phyloP scores from a whole-genome alignment of 2,888 invertebrate genomes.

The Pantelozetes paolii region DNA sequence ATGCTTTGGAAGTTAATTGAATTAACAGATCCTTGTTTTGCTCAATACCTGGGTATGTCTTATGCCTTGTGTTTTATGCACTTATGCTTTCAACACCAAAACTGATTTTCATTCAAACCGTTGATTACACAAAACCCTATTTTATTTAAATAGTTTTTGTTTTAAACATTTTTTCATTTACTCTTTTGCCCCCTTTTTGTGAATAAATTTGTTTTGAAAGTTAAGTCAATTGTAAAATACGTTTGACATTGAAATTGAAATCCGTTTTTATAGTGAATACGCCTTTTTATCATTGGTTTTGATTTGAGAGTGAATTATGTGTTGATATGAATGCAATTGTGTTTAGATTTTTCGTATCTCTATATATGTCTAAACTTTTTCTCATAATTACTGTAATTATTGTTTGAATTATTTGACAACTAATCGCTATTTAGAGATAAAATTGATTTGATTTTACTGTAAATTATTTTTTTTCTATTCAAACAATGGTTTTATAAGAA shows the following conservation, averaged over 20 bases:
- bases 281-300: constrained; percentile 11
- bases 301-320: neutral
- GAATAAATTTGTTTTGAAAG: neutral
- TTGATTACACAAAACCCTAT: too few relatives aligned
- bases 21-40: constrained; percentile 45
- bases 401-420: neutral
- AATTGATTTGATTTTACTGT: neutral
- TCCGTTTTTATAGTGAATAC: constrained; percentile 1
- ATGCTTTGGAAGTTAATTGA: constrained; percentile 42
- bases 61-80: too few relatives aligned
- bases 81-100: neutral
- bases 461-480: neutral
- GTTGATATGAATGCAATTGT: neutral
- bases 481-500: neutral
- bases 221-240: neutral
- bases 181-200: too few relatives aligned
- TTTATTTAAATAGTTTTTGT: neutral
- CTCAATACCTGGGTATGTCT: constrained; percentile 43
- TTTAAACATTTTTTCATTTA: neutral
- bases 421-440: neutral
- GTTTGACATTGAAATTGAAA: constrained; percentile 20
- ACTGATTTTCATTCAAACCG: neutral
- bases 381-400: neutral
- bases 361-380: neutral
- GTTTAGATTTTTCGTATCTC: neutral